Percentiles rank a stretch among this genome's conserved stretches.
These are phyloP conservation scores for Montipora capitata DNA, from an alignment of 92 coral and sea anemone species.

Conservation along the genomic window DNA sequence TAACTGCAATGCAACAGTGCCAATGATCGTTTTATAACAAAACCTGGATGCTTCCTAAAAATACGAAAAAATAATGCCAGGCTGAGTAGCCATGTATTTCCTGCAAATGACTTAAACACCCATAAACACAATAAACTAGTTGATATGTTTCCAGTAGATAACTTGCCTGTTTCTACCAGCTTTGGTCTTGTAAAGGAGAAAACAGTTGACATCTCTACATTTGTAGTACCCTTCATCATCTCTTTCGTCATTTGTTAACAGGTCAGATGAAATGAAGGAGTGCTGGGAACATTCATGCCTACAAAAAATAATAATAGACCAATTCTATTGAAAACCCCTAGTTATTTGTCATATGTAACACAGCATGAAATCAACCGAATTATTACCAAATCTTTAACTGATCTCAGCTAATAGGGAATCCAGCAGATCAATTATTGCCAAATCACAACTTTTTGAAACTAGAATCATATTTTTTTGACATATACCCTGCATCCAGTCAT, in stretches of 20 bases:
- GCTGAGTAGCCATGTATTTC: conserved; percentile 12
- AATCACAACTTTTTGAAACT: conserved; percentile 7
- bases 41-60: conserved; percentile 18
- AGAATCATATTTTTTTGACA: conserved; percentile 12
- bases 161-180: conserved; percentile 56
- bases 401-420: conserved; percentile 17
- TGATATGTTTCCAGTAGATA: conserved; percentile 13
- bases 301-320: conserved; percentile 17
- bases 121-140: conserved; percentile 19
- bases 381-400: conserved; percentile 7
- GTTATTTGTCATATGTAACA: conserved; percentile 12
- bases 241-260: conserved; percentile 23
- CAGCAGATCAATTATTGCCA: conserved; percentile 14
- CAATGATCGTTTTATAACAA: conserved; percentile 11
- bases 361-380: not conserved
- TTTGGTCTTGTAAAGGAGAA: conserved; percentile 58
- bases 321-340: conserved; percentile 11
- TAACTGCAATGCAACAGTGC: conserved; percentile 22
- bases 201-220: conserved; percentile 58
- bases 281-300: conserved; percentile 61
- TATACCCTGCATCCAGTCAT: conserved; percentile 23
- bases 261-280: conserved; percentile 18
- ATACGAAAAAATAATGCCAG: conserved; percentile 6
- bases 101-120: conserved; percentile 22
- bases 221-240: conserved; percentile 61